Conservation (phyloP, 2,888 invertebrate species). For the Arrhopalites spinosus region DNA sequence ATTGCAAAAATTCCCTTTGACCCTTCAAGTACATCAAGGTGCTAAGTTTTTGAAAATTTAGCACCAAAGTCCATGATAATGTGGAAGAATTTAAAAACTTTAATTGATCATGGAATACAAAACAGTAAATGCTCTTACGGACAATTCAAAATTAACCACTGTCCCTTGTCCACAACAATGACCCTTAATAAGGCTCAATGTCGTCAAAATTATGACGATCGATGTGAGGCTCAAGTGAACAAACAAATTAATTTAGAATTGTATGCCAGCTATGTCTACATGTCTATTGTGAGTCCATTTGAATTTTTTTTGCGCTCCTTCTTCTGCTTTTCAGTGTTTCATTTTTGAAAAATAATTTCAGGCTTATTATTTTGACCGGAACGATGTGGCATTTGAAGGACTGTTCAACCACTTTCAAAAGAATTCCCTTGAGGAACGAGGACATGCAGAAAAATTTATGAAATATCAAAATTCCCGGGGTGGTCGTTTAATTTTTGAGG, state of each 20-base stretch:
- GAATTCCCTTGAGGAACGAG: slow-evolving; percentile 76
- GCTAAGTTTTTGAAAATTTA: too few species aligned
- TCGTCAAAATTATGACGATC: slow-evolving; percentile 70
- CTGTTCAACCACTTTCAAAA: slow-evolving; percentile 74
- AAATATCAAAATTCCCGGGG: slow-evolving; percentile 77
- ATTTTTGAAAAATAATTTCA: slow-evolving; percentile 58
- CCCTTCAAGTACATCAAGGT: too few species aligned
- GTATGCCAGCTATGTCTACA: slow-evolving; percentile 73
- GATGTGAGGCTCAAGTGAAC: slow-evolving; percentile 71
- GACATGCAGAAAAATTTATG: slow-evolving; percentile 77
- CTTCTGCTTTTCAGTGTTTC: too few species aligned
- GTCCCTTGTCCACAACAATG: too few species aligned
- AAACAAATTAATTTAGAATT: slow-evolving; percentile 76
- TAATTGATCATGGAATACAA: too few species aligned
- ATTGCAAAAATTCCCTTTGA: too few species aligned
- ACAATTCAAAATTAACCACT: too few species aligned
- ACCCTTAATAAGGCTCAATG: slow-evolving; percentile 56
- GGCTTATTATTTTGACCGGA: slow-evolving; percentile 80
- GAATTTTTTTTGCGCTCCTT: too few species aligned
- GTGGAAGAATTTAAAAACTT: too few species aligned
- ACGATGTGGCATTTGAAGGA: slow-evolving; percentile 76
- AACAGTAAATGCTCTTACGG: too few species aligned
- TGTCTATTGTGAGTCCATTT: slow-evolving; percentile 70
- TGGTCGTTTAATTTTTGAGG: slow-evolving; percentile 70
- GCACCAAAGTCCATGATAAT: too few species aligned